A percentile compares a stretch with the other conserved stretches of the same genome.
phyloP scores from a whole-genome alignment of 2,888 invertebrate genomes.

The Tortrix viridana region DNA sequence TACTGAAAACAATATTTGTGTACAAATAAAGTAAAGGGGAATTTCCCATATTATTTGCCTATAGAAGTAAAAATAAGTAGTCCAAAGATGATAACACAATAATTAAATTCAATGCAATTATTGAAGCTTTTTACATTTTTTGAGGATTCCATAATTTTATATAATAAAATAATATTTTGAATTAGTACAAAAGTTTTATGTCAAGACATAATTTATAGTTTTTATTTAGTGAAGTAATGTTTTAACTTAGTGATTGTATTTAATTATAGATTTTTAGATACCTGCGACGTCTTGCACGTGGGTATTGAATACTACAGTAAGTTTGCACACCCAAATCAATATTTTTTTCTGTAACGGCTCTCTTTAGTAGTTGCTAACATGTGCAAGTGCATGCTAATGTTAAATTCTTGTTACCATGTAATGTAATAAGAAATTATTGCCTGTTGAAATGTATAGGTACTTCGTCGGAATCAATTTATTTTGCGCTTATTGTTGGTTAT shows the following conservation, averaged over 20 bases:
- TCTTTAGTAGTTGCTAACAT: not conserved
- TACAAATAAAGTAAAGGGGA: not conserved
- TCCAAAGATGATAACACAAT: slow-evolving; percentile 15
- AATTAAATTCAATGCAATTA: slow-evolving; percentile 6
- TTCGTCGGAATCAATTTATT: no score
- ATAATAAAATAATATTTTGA: slow-evolving; percentile 26
- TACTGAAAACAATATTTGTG: not conserved
- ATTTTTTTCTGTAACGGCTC: not conserved
- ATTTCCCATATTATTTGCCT: slow-evolving; percentile 8
- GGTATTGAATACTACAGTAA: not conserved
- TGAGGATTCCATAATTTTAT: not conserved
- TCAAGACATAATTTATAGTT: slow-evolving; percentile 20
- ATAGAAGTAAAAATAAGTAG: slow-evolving; percentile 3
- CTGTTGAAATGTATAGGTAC: no score
- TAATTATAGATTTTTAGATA: not conserved
- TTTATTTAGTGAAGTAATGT: slow-evolving; percentile 24
- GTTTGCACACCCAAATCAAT: not conserved
- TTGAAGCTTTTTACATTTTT: slow-evolving; percentile 3
- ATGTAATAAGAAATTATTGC: no score
- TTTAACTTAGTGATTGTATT: slow-evolving; percentile 12
- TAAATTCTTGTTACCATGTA: no score
- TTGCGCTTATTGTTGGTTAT: no score
- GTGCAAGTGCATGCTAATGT: no score
- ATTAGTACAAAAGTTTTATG: slow-evolving; percentile 37
- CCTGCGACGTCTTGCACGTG: not conserved